phyloP scores from a whole-genome alignment of 2,797 vertebrate species.

The Chaunax sp. region DNA sequence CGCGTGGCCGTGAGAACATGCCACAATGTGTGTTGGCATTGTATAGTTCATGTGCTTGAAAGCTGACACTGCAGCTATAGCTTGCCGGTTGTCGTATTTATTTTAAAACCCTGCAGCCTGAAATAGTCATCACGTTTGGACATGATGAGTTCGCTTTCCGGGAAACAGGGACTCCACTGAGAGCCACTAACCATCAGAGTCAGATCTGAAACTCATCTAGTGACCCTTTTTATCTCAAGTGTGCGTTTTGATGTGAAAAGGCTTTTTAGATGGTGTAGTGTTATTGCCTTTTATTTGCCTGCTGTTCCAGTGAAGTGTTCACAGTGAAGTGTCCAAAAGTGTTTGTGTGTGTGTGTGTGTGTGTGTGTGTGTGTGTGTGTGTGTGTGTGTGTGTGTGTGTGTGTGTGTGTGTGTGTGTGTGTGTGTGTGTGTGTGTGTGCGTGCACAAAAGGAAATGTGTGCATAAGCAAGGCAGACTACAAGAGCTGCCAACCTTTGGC shows the following conservation, averaged over 20 bases:
- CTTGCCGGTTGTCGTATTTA: conserved; percentile 19
- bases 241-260: background rate
- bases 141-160: conserved; percentile 39
- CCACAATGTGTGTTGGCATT: background rate
- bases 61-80: conserved; percentile 29
- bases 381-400: no score
- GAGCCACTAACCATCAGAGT: background rate
- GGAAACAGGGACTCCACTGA: conserved; percentile 3
- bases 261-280: background rate
- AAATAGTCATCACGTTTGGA: conserved; percentile 40
- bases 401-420: no score
- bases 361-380: no score
- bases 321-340: no score
- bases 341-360: no score
- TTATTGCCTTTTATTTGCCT: conserved; percentile 6
- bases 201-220: conserved; percentile 8
- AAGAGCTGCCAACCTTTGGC: conserved; percentile 8
- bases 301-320: no score
- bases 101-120: conserved; percentile 26
- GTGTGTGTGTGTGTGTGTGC: no score
- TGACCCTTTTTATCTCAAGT: conserved; percentile 3
- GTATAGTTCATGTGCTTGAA: conserved; percentile 26
- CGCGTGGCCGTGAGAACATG: background rate
- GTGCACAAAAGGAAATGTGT: no score
- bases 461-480: conserved; percentile 6